These are phyloP conservation scores for Metalampra italica DNA, from an alignment of 2,888 invertebrate genomes.

Conservation along the genomic window DNA sequence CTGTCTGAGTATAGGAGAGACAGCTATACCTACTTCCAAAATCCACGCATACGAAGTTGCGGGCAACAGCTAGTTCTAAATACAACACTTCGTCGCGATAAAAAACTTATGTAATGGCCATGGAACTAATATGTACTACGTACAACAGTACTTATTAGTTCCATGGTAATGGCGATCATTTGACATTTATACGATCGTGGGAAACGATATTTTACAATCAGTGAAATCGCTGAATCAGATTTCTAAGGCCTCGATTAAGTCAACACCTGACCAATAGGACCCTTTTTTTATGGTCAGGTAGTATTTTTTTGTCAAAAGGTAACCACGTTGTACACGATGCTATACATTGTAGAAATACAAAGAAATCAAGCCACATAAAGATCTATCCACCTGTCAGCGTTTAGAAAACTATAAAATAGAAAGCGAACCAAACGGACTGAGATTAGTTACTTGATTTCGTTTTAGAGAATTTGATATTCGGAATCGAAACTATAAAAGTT, in stretches of 20 bases:
- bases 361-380: neutral
- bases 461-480: neutral
- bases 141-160: no score
- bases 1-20: no score
- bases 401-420: slow-evolving; percentile 23
- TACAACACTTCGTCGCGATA: neutral
- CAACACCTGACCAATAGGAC: slow-evolving; percentile 52
- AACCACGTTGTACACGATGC: no score
- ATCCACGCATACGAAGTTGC: no score
- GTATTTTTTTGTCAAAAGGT: slow-evolving; percentile 26
- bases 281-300: slow-evolving; percentile 58
- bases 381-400: slow-evolving; percentile 27
- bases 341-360: neutral
- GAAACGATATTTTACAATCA: slow-evolving; percentile 42
- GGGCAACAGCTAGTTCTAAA: no score
- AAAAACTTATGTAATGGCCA: no score
- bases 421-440: slow-evolving; percentile 27
- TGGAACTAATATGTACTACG: no score
- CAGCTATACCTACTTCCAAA: no score
- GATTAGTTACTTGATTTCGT: slow-evolving; percentile 19
- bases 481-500: no score
- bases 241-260: slow-evolving; percentile 41
- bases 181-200: slow-evolving; percentile 43
- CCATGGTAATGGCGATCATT: slow-evolving; percentile 8
- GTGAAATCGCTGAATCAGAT: slow-evolving; percentile 33